Conservation (phyloP, 2,113 vertebrate species). For the Hyla sarda region DNA sequence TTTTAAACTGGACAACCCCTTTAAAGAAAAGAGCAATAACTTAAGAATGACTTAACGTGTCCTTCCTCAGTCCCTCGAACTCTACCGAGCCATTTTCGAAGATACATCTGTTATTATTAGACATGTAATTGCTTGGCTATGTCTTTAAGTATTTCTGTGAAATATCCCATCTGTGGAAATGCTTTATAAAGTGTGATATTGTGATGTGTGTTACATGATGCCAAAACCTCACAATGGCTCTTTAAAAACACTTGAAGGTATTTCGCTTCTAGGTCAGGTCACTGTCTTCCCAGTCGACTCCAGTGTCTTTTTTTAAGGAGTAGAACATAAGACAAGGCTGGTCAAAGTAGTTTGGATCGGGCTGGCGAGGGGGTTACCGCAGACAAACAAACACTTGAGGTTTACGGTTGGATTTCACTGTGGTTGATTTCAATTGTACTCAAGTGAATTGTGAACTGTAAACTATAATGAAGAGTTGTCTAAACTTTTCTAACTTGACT, state of each 20-base stretch:
- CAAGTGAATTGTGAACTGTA: slow-evolving; percentile 44
- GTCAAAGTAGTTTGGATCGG: background rate
- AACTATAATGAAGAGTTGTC: slow-evolving; percentile 28
- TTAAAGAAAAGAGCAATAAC: background rate
- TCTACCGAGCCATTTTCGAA: background rate
- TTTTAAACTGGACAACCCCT: background rate
- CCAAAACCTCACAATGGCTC: slow-evolving; percentile 17
- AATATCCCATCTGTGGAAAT: slow-evolving; percentile 6
- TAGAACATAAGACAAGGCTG: background rate
- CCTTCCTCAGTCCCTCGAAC: background rate
- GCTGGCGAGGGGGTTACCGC: slow-evolving; percentile 32
- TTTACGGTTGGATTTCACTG: slow-evolving; percentile 45
- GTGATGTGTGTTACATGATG: slow-evolving; percentile 5
- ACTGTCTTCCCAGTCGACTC: slow-evolving; percentile 13
- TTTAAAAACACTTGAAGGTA: slow-evolving; percentile 1
- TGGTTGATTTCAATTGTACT: slow-evolving; percentile 36
- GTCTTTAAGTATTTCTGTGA: background rate
- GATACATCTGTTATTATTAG: slow-evolving; percentile 12
- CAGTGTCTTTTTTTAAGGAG: slow-evolving; percentile 1
- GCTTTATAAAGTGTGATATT: slow-evolving; percentile 8
- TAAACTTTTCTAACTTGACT: slow-evolving; percentile 33
- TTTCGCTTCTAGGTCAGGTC: background rate
- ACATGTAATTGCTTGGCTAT: background rate
- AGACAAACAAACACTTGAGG: slow-evolving; percentile 41
- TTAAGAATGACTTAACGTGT: background rate